These are phyloP conservation scores for Bufo bufo DNA, from an alignment of 2,113 vertebrate genomes.

Conservation along the genomic window DNA sequence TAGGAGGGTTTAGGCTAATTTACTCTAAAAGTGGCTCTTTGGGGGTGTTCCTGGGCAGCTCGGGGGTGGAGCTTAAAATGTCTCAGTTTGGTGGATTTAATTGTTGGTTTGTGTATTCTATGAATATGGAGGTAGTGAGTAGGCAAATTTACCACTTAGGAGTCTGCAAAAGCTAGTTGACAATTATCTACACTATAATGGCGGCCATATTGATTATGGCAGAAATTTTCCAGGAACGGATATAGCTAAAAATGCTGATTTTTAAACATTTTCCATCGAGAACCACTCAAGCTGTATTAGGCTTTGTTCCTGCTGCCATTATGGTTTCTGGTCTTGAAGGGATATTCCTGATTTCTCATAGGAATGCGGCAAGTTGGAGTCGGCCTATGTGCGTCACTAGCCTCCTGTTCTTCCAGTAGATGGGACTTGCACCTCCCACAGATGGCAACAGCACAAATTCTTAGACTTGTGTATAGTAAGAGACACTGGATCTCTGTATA, in stretches of 20 bases:
- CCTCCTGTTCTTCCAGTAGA: too few species aligned
- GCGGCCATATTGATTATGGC: not conserved
- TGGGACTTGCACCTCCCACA: too few species aligned
- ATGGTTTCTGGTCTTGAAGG: not conserved
- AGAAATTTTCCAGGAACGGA: too few species aligned
- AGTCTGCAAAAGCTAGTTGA: not conserved
- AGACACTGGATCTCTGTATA: not conserved
- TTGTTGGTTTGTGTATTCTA: too few species aligned
- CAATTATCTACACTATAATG: not conserved
- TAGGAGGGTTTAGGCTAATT: too few species aligned
- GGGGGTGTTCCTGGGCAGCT: too few species aligned
- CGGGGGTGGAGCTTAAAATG: too few species aligned
- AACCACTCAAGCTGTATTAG: not conserved
- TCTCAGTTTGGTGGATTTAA: too few species aligned
- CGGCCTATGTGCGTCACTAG: too few species aligned
- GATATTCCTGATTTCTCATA: not conserved
- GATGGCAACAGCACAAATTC: too few species aligned
- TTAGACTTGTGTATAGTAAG: not conserved
- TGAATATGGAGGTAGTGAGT: not conserved
- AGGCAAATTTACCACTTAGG: not conserved
- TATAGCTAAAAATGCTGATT: not conserved
- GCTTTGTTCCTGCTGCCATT: not conserved
- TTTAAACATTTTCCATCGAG: not conserved
- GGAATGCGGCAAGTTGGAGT: too few species aligned
- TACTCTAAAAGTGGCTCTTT: too few species aligned